Evolutionary conservation across 2,888 invertebrate genomes (phyloP).

Genomic region (Sturmia bella): DNA sequence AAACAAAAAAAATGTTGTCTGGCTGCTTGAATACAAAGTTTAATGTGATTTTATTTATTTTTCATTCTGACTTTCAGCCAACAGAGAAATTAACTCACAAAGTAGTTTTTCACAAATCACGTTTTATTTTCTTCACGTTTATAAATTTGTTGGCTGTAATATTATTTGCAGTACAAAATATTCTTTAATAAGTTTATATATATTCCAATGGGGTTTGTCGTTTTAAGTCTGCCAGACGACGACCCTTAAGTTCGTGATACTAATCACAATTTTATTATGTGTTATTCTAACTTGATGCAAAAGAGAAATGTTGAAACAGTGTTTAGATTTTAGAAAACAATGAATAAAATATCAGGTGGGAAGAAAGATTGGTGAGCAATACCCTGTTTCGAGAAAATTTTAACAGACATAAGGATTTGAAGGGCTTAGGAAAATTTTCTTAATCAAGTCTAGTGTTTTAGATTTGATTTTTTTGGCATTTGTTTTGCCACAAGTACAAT

Average conservation of each 20-base stretch:
- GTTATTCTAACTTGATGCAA: slow-evolving; percentile 21
- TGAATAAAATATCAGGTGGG: not conserved
- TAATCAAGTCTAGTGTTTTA: too few relatives aligned
- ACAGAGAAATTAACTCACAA: slow-evolving; percentile 43
- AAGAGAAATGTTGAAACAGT: slow-evolving; percentile 26
- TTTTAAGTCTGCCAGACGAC: slow-evolving; percentile 36
- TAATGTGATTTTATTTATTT: slow-evolving; percentile 42
- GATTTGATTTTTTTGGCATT: too few relatives aligned
- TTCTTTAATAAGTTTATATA: slow-evolving; percentile 23
- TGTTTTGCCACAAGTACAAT: too few relatives aligned
- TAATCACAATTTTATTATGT: slow-evolving; percentile 65
- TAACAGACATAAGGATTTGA: too few relatives aligned
- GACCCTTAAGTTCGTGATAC: slow-evolving; percentile 65
- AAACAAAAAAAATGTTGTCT: not conserved
- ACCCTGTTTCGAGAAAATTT: too few relatives aligned
- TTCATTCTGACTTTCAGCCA: slow-evolving; percentile 49
- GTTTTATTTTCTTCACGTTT: slow-evolving; percentile 63
- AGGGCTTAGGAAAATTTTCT: too few relatives aligned
- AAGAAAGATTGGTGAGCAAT: too few relatives aligned
- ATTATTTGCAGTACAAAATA: slow-evolving; percentile 29
- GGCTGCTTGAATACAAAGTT: slow-evolving; percentile 2
- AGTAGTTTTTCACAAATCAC: slow-evolving; percentile 51
- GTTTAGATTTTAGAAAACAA: not conserved
- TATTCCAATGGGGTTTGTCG: slow-evolving; percentile 13
- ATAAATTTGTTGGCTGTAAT: slow-evolving; percentile 15